Percentiles rank a stretch among this genome's conserved stretches.
phyloP scores from a whole-genome alignment of 1,140 invertebrate genomes.

The Drosophila cardini region DNA sequence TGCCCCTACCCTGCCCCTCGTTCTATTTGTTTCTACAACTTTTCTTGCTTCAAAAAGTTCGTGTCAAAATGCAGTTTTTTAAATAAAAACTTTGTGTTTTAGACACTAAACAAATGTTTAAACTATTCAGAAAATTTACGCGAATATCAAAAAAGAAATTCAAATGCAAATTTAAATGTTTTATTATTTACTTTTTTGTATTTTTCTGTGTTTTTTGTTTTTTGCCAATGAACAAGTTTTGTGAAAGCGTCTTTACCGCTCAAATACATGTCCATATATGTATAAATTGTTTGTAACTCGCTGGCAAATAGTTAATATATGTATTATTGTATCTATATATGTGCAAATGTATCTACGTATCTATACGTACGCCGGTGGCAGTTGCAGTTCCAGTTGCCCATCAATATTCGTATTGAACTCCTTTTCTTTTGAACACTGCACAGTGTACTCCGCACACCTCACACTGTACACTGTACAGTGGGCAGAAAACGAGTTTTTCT shows the following conservation, averaged over 20 bases:
- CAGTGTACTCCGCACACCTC: neutral
- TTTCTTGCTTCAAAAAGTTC: constrained; percentile 40
- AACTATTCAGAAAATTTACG: constrained; percentile 7
- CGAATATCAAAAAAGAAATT: constrained; percentile 31
- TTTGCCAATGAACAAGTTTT: constrained; percentile 42
- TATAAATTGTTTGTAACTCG: constrained; percentile 58
- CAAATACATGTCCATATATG: constrained; percentile 54
- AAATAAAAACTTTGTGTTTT: constrained; percentile 14
- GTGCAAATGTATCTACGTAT: neutral
- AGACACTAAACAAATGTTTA: constrained; percentile 33
- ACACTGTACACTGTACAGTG: constrained; percentile 6
- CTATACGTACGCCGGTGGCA: constrained; percentile 22
- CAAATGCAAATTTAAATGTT: constrained; percentile 37
- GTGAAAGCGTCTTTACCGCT: constrained; percentile 43
- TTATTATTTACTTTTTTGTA: too few species aligned
- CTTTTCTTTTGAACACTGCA: constrained; percentile 28
- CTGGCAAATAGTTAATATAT: constrained; percentile 60
- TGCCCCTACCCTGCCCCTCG: too few species aligned
- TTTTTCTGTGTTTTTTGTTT: constrained; percentile 6
- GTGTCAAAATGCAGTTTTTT: constrained; percentile 73
- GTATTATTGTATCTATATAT: constrained; percentile 18
- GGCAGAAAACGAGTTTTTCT: constrained; percentile 38
- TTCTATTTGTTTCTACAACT: neutral
- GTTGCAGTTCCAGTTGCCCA: constrained; percentile 26
- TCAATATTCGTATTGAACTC: constrained; percentile 39